Evolutionary conservation across 2,113 vertebrate genomes (phyloP).

Genomic region (Addax nasomaculatus): DNA sequence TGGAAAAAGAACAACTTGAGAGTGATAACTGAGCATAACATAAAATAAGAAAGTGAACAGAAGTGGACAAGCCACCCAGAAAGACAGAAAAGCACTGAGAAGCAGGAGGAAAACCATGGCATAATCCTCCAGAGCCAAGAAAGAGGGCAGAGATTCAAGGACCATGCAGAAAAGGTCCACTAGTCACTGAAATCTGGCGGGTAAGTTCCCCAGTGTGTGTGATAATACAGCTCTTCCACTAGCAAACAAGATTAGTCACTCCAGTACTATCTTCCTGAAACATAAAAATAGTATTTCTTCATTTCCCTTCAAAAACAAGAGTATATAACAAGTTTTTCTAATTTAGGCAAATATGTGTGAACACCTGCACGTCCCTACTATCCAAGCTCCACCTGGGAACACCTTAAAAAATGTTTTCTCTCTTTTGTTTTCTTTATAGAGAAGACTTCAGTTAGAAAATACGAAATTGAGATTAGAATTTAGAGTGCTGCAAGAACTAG

Average conservation of each 20-base stretch:
- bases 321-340: background rate
- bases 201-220: background rate
- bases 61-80: background rate
- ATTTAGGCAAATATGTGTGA: background rate
- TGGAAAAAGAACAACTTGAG: background rate
- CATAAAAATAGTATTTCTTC: background rate
- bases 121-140: background rate
- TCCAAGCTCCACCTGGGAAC: background rate
- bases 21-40: background rate
- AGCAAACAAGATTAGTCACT: background rate
- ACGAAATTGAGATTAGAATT: background rate
- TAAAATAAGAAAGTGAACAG: background rate
- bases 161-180: background rate
- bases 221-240: background rate
- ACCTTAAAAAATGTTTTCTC: background rate
- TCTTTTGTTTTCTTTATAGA: background rate
- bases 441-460: background rate
- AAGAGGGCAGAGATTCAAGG: background rate
- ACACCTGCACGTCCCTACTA: background rate
- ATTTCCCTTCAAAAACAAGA: background rate
- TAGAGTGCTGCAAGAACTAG: background rate
- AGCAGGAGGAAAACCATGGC: background rate
- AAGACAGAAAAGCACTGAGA: background rate
- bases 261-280: background rate
- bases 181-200: accelerated